Evolutionary conservation across 2,888 invertebrate genomes (phyloP).

Genomic region (Plemyria rubiginata): DNA sequence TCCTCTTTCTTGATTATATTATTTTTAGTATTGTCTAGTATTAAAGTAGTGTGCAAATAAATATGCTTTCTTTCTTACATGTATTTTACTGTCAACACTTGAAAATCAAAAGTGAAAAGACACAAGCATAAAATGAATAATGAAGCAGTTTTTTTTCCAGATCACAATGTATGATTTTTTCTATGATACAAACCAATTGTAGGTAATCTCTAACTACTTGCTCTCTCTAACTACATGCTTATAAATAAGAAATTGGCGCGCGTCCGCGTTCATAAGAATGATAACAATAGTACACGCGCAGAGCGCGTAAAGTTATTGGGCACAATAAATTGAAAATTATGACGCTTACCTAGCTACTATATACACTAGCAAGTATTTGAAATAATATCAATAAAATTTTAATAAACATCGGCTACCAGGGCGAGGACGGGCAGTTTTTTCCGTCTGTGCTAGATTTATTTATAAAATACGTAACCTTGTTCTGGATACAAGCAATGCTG

Average conservation of each 20-base stretch:
- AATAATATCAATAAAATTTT: not conserved
- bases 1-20: no score
- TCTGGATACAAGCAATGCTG: slow-evolving; percentile 1
- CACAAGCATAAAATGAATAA: not conserved
- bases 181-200: not conserved
- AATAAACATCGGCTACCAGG: not conserved
- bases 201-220: slow-evolving; percentile 7
- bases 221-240: no score
- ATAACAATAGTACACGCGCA: slow-evolving; percentile 2
- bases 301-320: not conserved
- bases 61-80: no score
- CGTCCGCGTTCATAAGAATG: not conserved
- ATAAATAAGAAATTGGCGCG: not conserved
- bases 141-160: not conserved
- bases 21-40: no score
- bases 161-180: no score
- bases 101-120: no score
- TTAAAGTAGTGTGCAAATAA: no score
- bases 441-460: not conserved
- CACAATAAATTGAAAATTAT: not conserved
- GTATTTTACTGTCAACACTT: no score
- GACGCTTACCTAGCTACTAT: not conserved
- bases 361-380: not conserved
- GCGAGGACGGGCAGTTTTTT: no score
- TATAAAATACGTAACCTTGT: slow-evolving; percentile 3